phyloP scores from a whole-genome alignment of 2,888 invertebrate species.

The Smittia aterrima region DNA sequence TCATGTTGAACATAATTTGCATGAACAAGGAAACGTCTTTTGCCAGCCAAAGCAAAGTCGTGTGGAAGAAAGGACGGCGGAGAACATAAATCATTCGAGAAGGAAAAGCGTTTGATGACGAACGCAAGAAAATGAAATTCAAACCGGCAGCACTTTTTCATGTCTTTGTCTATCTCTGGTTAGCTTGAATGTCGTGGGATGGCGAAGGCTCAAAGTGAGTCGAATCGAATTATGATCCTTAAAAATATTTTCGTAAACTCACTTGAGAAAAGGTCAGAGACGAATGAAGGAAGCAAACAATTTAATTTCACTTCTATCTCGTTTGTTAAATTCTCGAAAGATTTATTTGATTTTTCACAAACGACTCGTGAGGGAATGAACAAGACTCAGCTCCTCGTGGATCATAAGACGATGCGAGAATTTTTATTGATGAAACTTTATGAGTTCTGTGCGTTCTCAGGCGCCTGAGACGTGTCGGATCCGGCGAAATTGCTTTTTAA shows the following conservation, averaged over 20 bases:
- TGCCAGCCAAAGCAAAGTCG: not conserved
- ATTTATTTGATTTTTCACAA: not conserved
- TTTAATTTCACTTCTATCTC: not conserved
- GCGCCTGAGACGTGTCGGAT: constrained; percentile 13
- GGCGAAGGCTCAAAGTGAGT: no score
- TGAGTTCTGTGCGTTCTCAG: not conserved
- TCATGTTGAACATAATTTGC: constrained; percentile 20
- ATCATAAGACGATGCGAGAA: no score
- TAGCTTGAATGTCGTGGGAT: no score
- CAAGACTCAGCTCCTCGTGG: no score
- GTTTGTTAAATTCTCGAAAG: not conserved
- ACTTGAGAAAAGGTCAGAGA: no score
- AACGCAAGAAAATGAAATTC: constrained; percentile 6
- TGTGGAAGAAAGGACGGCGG: not conserved
- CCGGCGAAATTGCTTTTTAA: not conserved
- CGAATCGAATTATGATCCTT: no score
- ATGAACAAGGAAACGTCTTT: not conserved
- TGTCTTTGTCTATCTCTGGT: not conserved
- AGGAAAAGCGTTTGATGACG: not conserved
- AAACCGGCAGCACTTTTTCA: not conserved
- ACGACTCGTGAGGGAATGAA: no score
- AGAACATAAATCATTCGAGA: constrained; percentile 4
- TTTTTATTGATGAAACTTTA: constrained; percentile 4
- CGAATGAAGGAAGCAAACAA: not conserved
- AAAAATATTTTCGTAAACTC: no score